Conservation (phyloP, 1,140 invertebrate genomes). For the Maniola jurtina region DNA sequence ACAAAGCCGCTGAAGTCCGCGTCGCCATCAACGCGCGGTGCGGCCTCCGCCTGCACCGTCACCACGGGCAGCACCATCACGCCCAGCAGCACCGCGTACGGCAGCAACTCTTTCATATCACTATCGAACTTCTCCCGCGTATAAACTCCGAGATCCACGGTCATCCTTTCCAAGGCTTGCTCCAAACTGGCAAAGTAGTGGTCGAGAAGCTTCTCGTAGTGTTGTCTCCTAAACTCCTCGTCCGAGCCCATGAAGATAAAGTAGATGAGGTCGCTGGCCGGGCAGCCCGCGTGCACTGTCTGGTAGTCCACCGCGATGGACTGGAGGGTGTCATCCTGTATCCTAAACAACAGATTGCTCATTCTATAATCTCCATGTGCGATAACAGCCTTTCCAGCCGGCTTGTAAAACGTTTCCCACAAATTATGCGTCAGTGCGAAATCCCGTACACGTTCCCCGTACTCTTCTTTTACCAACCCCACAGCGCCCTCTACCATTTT, state of each 20-base stretch:
- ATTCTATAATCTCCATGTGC: constrained; percentile 55
- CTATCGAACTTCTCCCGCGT: constrained; percentile 47
- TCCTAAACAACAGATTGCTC: constrained; percentile 53
- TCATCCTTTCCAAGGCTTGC: constrained; percentile 35
- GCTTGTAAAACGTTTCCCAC: constrained; percentile 27
- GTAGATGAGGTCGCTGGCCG: constrained; percentile 77
- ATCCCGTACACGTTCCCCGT: constrained; percentile 34
- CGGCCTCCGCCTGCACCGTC: constrained; percentile 41
- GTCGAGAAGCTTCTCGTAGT: constrained; percentile 72
- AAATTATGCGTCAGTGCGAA: constrained; percentile 22
- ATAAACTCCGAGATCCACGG: constrained; percentile 38
- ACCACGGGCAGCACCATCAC: constrained; percentile 45
- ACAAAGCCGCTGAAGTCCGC: constrained; percentile 29
- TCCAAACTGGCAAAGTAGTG: constrained; percentile 61
- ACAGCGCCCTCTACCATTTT: constrained; percentile 20
- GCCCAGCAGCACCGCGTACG: constrained; percentile 34
- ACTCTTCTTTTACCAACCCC: constrained; percentile 23
- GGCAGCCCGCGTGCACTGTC: constrained; percentile 71
- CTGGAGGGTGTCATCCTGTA: constrained; percentile 41
- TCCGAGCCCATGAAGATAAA: constrained; percentile 78
- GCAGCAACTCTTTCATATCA: constrained; percentile 48
- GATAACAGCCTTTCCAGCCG: constrained; percentile 39
- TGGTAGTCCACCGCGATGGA: constrained; percentile 79
- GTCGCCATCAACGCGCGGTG: constrained; percentile 34
- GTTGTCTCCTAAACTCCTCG: constrained; percentile 56